These are phyloP conservation scores for Adineta ricciae DNA, from an alignment of 2,888 invertebrate genomes.

Conservation along the genomic window DNA sequence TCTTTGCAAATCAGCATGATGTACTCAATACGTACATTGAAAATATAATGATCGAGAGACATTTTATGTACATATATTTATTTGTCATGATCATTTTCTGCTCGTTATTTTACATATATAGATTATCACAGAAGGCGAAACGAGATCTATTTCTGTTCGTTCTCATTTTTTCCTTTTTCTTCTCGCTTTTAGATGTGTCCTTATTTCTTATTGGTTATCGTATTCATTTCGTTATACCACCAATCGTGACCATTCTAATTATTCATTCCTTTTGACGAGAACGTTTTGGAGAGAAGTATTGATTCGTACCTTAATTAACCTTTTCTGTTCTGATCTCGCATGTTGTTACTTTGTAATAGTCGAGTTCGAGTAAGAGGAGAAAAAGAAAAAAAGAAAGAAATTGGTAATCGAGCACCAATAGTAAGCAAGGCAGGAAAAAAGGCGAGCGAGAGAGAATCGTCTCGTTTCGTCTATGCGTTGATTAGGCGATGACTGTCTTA, in stretches of 20 bases:
- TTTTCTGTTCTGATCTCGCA: neutral
- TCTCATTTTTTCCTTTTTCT: neutral
- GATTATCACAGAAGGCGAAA: neutral
- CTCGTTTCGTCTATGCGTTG: neutral
- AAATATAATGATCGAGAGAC: neutral
- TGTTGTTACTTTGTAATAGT: neutral
- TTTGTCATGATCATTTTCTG: neutral
- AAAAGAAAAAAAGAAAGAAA: neutral
- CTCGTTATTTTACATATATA: neutral
- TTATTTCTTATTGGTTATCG: neutral
- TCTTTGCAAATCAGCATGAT: neutral
- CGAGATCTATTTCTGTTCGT: neutral
- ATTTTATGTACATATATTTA: neutral
- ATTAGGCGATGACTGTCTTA: neutral
- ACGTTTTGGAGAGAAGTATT: neutral
- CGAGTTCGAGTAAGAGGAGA: neutral
- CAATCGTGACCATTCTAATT: neutral
- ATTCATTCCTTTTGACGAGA: neutral
- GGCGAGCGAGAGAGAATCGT: neutral
- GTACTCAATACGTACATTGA: neutral
- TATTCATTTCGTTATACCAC: neutral
- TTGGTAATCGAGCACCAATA: slow-evolving; percentile 2
- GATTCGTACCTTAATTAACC: slow-evolving; percentile 14
- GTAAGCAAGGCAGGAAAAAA: neutral
- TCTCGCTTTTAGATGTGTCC: neutral